These are phyloP conservation scores for Pseudorectes ferrugineus DNA, from an alignment of 2,113 vertebrate species.

Conservation along the genomic window DNA sequence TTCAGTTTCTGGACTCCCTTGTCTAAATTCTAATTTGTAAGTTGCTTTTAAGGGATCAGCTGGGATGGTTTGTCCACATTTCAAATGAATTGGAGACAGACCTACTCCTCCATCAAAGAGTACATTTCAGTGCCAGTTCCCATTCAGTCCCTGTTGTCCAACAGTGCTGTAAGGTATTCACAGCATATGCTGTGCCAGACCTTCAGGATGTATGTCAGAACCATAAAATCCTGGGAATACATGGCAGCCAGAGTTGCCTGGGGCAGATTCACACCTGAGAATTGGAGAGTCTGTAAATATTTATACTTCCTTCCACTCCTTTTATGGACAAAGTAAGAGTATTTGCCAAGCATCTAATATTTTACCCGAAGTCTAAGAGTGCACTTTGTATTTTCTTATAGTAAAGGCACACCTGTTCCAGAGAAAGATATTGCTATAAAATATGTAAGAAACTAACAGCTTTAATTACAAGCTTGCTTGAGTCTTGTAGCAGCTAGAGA, in stretches of 20 bases:
- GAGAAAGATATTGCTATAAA: not conserved
- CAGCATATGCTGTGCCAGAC: not conserved
- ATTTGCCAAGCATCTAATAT: not conserved
- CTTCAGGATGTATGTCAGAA: not conserved
- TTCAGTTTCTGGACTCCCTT: not conserved
- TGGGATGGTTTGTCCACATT: not conserved
- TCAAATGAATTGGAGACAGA: not conserved
- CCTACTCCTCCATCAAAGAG: not conserved
- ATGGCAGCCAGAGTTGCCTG: not conserved
- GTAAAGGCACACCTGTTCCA: not conserved
- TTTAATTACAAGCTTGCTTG: not conserved
- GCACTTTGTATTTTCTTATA: not conserved
- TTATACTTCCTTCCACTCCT: not conserved
- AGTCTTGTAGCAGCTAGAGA: not conserved
- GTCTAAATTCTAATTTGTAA: not conserved
- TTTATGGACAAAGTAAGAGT: not conserved
- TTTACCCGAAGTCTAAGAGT: not conserved
- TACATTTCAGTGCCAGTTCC: not conserved
- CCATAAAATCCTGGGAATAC: not conserved
- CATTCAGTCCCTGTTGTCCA: not conserved
- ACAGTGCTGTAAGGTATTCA: not conserved
- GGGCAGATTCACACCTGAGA: not conserved
- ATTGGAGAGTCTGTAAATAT: not conserved
- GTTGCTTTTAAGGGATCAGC: not conserved
- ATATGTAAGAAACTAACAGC: not conserved